phyloP scores from a whole-genome alignment of 2,113 vertebrate genomes.

The Indri indri region DNA sequence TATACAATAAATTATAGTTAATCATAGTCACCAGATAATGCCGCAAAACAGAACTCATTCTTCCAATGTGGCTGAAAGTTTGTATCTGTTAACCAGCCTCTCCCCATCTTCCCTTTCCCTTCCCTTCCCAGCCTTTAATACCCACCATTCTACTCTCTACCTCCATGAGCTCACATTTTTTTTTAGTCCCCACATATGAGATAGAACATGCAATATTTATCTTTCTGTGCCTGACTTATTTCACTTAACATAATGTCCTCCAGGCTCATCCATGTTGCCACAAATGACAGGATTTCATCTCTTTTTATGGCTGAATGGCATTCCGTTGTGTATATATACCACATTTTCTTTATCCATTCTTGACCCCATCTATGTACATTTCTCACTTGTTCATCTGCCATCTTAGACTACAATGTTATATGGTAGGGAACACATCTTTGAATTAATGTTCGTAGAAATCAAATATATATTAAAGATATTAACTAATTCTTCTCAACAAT shows the following conservation, averaged over 20 bases:
- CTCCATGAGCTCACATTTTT: neutral
- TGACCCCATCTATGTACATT: neutral
- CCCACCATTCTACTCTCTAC: neutral
- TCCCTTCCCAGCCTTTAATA: neutral
- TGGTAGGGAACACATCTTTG: neutral
- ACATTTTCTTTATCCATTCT: neutral
- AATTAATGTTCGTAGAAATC: neutral
- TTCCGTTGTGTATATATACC: neutral
- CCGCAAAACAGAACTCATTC: neutral
- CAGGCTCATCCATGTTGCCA: neutral
- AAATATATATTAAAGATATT: neutral
- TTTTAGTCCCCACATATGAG: neutral
- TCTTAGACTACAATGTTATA: slow-evolving; percentile 35
- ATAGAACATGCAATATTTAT: neutral
- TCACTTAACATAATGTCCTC: neutral
- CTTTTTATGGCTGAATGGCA: neutral
- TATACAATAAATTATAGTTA: neutral
- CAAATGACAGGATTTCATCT: neutral
- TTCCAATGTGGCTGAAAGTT: neutral
- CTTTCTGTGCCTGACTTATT: neutral
- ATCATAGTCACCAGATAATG: neutral
- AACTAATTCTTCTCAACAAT: slow-evolving; percentile 1
- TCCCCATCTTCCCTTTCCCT: neutral
- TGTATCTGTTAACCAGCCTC: neutral
- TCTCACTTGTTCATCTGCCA: neutral